A percentile compares a stretch with the other conserved stretches of the same genome.
Evolutionary conservation across 2,797 vertebrate species (phyloP).

Genomic region (Lindbergichthys nudifrons): DNA sequence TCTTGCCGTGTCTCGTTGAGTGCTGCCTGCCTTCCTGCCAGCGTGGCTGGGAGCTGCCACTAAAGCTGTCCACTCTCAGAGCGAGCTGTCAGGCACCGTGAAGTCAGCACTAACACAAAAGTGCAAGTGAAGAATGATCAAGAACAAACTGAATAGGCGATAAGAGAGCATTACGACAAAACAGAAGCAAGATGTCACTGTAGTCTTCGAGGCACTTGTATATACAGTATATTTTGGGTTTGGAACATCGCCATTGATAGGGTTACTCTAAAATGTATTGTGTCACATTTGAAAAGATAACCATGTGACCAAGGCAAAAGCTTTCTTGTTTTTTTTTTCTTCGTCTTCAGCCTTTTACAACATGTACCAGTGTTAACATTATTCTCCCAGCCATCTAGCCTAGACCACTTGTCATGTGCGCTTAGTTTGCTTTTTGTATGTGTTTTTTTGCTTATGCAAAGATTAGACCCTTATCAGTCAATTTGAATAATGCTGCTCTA

Average conservation of each 20-base stretch:
- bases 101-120: conserved; percentile 40
- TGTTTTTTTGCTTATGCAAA: neutral
- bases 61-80: conserved; percentile 33
- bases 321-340: neutral
- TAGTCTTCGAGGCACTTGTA: neutral
- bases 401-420: neutral
- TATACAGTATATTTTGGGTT: neutral
- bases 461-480: neutral
- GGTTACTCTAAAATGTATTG: neutral
- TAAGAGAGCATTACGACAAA: neutral
- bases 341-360: neutral
- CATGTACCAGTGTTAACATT: neutral
- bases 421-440: conserved; percentile 1
- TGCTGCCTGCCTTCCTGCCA: conserved; percentile 6
- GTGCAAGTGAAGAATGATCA: conserved; percentile 31
- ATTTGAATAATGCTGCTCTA: conserved; percentile 4
- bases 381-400: neutral
- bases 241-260: neutral
- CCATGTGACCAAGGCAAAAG: neutral
- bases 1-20: conserved; percentile 35
- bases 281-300: conserved; percentile 2
- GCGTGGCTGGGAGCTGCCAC: conserved; percentile 26
- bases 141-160: conserved; percentile 12
- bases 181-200: neutral
- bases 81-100: conserved; percentile 16